Conservation (phyloP, 2,888 invertebrate genomes). For the Drosophila macrospina region DNA sequence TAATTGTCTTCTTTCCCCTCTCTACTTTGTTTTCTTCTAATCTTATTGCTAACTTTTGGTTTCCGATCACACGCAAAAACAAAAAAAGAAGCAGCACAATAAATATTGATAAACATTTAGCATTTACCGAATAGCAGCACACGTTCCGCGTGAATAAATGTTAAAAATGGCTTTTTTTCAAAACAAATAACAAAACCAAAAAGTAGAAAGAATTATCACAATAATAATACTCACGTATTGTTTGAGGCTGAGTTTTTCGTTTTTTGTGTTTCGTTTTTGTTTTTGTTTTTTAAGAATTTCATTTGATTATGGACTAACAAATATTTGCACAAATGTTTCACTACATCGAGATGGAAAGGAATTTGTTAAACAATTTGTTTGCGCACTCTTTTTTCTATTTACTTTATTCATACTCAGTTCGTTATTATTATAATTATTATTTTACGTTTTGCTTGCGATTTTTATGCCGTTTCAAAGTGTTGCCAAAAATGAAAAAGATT, state of each 20-base stretch:
- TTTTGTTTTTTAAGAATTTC: conserved; percentile 20
- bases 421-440: conserved; percentile 17
- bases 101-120: conserved; percentile 70
- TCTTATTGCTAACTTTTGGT: conserved; percentile 48
- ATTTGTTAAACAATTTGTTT: conserved; percentile 32
- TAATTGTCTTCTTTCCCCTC: conserved; percentile 29
- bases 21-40: conserved; percentile 20
- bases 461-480: conserved; percentile 77
- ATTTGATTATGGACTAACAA: conserved; percentile 52
- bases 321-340: conserved; percentile 80
- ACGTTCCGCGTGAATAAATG: conserved; percentile 71
- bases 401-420: conserved; percentile 11
- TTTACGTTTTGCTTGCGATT: conserved; percentile 47
- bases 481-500: too few species aligned
- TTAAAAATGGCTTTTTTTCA: conserved; percentile 40
- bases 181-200: conserved; percentile 58
- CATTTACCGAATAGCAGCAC: conserved; percentile 29
- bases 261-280: too few species aligned
- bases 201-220: conserved; percentile 23
- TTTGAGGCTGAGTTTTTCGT: not conserved
- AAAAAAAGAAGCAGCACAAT: conserved; percentile 74
- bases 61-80: conserved; percentile 52
- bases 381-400: conserved; percentile 40
- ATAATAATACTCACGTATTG: conserved; percentile 48
- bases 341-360: conserved; percentile 51